phyloP scores from a whole-genome alignment of 2,797 vertebrate genomes.

The Etheostoma perlongum region DNA sequence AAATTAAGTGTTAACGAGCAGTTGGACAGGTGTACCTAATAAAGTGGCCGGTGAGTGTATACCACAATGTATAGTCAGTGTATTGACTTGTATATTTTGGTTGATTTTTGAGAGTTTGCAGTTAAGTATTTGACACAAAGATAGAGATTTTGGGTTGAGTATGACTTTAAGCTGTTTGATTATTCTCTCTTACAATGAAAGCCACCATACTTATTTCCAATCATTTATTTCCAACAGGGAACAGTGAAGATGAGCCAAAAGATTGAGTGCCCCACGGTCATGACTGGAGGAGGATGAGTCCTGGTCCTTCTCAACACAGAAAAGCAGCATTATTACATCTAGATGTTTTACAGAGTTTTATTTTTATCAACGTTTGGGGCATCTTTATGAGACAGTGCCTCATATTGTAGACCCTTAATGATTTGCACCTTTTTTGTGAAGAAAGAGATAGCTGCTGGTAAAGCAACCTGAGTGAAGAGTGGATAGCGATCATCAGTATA shows the following conservation, averaged over 20 bases:
- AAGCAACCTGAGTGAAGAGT: constrained; percentile 36
- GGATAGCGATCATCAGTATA: constrained; percentile 59
- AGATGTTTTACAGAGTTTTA: constrained; percentile 80
- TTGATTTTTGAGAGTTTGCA: background rate
- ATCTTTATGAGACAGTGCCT: constrained; percentile 83
- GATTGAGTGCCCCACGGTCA: constrained; percentile 68
- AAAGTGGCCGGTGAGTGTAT: no score
- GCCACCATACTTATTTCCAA: background rate
- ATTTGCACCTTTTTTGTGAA: constrained; percentile 68
- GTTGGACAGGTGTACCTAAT: no score
- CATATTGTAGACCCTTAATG: constrained; percentile 73
- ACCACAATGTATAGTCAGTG: background rate
- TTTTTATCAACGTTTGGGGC: constrained; percentile 74
- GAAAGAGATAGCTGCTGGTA: constrained; percentile 52
- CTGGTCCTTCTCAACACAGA: constrained; percentile 61
- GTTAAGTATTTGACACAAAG: background rate
- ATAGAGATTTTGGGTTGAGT: background rate
- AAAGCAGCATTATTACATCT: constrained; percentile 68
- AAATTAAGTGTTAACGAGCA: no score
- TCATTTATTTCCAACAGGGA: constrained; percentile 75
- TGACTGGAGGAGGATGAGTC: constrained; percentile 60
- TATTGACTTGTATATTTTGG: background rate
- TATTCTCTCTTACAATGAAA: background rate
- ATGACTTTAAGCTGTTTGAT: background rate
- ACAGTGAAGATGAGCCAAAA: constrained; percentile 80